Evolutionary conservation across 1,140 invertebrate species (phyloP).

Genomic region (Solenopsis invicta): DNA sequence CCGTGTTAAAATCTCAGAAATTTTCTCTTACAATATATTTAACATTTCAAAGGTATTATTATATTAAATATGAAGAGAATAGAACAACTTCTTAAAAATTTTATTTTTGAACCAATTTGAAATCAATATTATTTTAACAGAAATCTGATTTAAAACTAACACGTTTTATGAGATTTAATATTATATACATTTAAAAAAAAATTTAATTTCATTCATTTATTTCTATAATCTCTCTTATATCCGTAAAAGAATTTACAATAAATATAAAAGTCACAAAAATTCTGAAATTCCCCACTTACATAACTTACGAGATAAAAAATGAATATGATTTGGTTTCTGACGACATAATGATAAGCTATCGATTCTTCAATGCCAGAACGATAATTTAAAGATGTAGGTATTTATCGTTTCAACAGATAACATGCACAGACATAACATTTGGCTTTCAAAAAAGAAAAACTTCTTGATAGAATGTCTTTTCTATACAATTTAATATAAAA

Average conservation of each 20-base stretch:
- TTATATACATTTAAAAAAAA: neutral
- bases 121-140: neutral
- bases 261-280: neutral
- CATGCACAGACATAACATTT: constrained; percentile 16
- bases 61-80: neutral
- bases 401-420: constrained; percentile 25
- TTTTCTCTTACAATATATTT: neutral
- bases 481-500: neutral
- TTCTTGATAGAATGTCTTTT: neutral
- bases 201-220: neutral
- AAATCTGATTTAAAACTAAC: neutral
- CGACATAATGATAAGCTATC: constrained; percentile 37
- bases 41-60: neutral
- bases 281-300: neutral
- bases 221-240: neutral
- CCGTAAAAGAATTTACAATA: neutral
- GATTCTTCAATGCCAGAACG: constrained; percentile 35
- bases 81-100: neutral
- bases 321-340: neutral
- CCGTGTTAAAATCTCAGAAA: neutral
- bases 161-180: neutral
- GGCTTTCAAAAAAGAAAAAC: neutral
- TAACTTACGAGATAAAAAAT: constrained; percentile 8
- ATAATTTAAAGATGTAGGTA: constrained; percentile 28
- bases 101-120: neutral